These are phyloP conservation scores for Brachylomia viminalis DNA, from an alignment of 2,888 invertebrate species.

Conservation along the genomic window DNA sequence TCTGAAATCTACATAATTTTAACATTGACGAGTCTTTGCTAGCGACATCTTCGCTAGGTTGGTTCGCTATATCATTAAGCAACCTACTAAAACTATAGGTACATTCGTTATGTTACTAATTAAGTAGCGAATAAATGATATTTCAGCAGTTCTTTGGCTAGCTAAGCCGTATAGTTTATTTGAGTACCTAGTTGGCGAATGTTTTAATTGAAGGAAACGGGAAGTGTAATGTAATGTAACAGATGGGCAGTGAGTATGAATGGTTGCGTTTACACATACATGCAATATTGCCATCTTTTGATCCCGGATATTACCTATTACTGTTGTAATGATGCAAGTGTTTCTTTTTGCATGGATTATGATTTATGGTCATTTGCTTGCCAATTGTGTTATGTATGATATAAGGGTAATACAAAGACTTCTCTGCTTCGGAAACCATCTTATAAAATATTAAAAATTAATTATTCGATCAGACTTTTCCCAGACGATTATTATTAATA, in stretches of 20 bases:
- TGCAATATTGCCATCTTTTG: constrained; percentile 53
- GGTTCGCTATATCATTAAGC: neutral
- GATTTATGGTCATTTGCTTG: constrained; percentile 13
- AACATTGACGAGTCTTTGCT: neutral
- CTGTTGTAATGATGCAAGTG: constrained; percentile 15
- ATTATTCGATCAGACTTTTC: neutral
- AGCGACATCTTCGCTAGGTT: neutral
- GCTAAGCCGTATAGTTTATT: neutral
- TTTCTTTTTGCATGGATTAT: constrained; percentile 1
- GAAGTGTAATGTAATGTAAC: constrained; percentile 42
- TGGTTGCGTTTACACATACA: constrained; percentile 50
- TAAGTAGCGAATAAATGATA: constrained; percentile 3
- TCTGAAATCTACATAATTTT: neutral
- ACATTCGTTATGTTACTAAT: neutral
- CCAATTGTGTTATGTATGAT: neutral
- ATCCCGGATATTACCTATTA: constrained; percentile 43
- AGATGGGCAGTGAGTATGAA: constrained; percentile 22
- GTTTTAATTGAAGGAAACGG: constrained; percentile 38
- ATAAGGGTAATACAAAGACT: neutral
- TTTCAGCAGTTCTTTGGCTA: neutral
- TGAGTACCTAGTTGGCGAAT: constrained; percentile 10
- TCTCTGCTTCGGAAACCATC: neutral
- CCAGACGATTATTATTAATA: neutral
- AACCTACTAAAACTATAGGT: neutral
- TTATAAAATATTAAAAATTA: neutral